These are phyloP conservation scores for Hydrochoerus hydrochaeris DNA, from an alignment of 2,113 vertebrate species.

Conservation along the genomic window DNA sequence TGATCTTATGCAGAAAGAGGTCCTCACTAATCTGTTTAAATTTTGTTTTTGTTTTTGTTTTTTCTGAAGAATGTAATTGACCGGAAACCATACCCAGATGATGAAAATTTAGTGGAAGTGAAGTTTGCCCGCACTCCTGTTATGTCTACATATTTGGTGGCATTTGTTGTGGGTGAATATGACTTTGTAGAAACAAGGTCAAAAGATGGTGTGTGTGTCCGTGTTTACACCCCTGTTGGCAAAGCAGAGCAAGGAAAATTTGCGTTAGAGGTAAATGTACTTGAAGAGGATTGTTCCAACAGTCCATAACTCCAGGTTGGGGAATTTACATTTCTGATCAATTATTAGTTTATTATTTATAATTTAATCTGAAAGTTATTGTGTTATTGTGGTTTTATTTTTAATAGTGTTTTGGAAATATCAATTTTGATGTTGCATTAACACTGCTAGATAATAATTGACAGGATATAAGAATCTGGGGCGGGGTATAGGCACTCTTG, in stretches of 20 bases:
- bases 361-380: constrained; percentile 70
- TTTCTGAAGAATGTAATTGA: constrained; percentile 92
- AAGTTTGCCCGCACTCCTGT: constrained; percentile 96
- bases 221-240: constrained; percentile 97
- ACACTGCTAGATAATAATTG: constrained; percentile 63
- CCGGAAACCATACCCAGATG: constrained; percentile 94
- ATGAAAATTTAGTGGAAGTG: constrained; percentile 95
- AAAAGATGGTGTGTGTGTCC: constrained; percentile 93
- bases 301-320: constrained; percentile 68
- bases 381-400: constrained; percentile 70
- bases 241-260: constrained; percentile 98
- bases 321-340: constrained; percentile 81
- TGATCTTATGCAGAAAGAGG: neutral
- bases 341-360: constrained; percentile 77
- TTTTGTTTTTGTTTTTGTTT: constrained; percentile 4
- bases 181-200: constrained; percentile 97
- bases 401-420: constrained; percentile 61
- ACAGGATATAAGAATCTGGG: constrained; percentile 17
- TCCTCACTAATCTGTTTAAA: constrained; percentile 38
- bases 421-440: constrained; percentile 55
- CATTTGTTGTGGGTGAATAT: constrained; percentile 98
- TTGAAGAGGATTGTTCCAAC: constrained; percentile 56
- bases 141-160: constrained; percentile 98
- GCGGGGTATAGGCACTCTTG: neutral
- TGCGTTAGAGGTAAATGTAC: constrained; percentile 95